Base-by-base conservation (phyloP, 2,113 vertebrate species). In the Tamias sibiricus region DNA sequence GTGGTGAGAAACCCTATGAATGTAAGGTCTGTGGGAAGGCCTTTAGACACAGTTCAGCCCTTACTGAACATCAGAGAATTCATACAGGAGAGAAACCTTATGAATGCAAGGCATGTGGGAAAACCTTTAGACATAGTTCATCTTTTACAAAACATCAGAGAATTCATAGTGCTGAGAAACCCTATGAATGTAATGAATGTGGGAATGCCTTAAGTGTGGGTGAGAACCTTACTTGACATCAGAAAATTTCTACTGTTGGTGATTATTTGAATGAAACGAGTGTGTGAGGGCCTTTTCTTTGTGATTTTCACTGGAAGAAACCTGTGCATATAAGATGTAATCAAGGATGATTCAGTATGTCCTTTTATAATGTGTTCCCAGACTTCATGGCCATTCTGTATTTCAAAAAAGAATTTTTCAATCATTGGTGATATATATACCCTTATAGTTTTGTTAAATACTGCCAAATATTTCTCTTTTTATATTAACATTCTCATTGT, bases 11-110 rank as follows among this genome's bases (percentile, higher is more conserved):
- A 76, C 94, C 91, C 30, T 95, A 83, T 66, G 85, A 96, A 80
- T 97, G 95, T 69, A 95, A 92, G 49, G 40, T 69, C n/a, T 97
- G 93, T 76, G 57, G 76, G 19, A 97, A 97, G 54, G 59, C 76
- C 40, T 97, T 95, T 84, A 89, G 80, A 75, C 91, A 90, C 4
- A 96, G 89, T 74, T 92, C 91, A 57, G 68, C 89, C 49, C 81
- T 97, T 80, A 96, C 52, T 14, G 47, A 96, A 91, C 95, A 96
- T 90, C 91, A 94, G 42, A 83, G 83, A 95, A 97, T 95, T 94
- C 96, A 96, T 75, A 95, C 66, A 52, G 92, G 95, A 49, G 97
- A 94, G 30, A 94, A 97, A 79, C 94, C 94, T 28, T 91, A 91
- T 57, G 49, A 96, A 62, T 97, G 94, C 17, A 87, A 90, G 79